Percentiles rank a stretch among this genome's conserved stretches.
Evolutionary conservation across 2,797 vertebrate species (phyloP).

Genomic region (Xenentodon cancila): DNA sequence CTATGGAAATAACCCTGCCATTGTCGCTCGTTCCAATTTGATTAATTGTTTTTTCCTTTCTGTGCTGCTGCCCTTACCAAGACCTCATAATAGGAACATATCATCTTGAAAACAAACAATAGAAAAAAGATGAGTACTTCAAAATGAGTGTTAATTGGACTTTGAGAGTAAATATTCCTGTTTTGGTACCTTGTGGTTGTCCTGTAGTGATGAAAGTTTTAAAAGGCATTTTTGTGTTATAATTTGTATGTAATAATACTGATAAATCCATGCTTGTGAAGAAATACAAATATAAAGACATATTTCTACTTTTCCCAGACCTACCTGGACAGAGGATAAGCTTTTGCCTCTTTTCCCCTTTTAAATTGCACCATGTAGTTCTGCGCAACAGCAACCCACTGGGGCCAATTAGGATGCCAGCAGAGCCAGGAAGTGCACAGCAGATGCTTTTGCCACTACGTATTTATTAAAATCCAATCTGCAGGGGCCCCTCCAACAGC

Average conservation of each 20-base stretch:
- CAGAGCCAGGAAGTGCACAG: slow-evolving; percentile 77
- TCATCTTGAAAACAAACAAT: slow-evolving; percentile 70
- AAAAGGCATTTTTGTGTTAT: slow-evolving; percentile 22
- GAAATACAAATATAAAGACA: slow-evolving; percentile 34
- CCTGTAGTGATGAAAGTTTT: slow-evolving; percentile 40
- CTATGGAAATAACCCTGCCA: slow-evolving; percentile 87
- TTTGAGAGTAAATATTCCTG: slow-evolving; percentile 39
- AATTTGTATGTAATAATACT: slow-evolving; percentile 49
- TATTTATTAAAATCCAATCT: slow-evolving; percentile 85
- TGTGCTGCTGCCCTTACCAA: slow-evolving; percentile 79
- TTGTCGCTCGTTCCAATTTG: slow-evolving; percentile 86
- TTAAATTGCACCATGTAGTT: slow-evolving; percentile 65
- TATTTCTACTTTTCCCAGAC: slow-evolving; percentile 41
- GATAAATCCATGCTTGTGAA: slow-evolving; percentile 35
- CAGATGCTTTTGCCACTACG: slow-evolving; percentile 81
- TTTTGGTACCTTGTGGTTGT: slow-evolving; percentile 35
- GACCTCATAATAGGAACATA: slow-evolving; percentile 74
- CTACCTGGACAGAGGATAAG: slow-evolving; percentile 65
- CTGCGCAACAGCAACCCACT: slow-evolving; percentile 77
- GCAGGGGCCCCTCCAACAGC: slow-evolving; percentile 76
- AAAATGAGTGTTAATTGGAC: slow-evolving; percentile 44
- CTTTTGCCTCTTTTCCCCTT: slow-evolving; percentile 48
- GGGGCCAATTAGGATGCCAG: slow-evolving; percentile 83
- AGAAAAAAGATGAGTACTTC: slow-evolving; percentile 48
- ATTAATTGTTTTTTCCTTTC: slow-evolving; percentile 85